Evolutionary conservation across 53 echinoderm and acorn worm genomes (phyloP), one percentile per base, ranked within the genome.

Genomic region (Apostichopus leukothele): DNA sequence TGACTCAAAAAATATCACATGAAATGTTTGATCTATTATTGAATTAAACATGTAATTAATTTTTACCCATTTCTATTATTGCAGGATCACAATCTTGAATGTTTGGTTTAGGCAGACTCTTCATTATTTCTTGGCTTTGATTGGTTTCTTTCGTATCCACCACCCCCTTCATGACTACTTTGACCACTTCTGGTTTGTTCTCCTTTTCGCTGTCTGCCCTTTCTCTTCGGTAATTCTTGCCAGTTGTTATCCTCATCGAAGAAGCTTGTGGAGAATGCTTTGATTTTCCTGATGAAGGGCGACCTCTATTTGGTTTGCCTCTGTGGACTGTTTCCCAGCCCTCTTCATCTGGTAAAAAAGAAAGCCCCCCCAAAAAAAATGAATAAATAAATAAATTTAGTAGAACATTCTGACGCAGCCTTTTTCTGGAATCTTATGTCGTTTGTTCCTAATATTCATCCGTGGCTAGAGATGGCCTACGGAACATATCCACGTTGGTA

Each of bases 291-390:
- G 96, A 96, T 61, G 94, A 93, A 6, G 94, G 94, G 19, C 95
- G 89, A 83, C 94, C 92, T 10, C 95, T 89, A 83, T 89, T 93
- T 53, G 91, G 95, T 67, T 95, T 97, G 90, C 93, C 92, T 60
- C 98, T 92, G 18, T 97, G 98, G 8, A 97, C 98, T 0, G 98
- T 97, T 88, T 95, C 98, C 98, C 98, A 97, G 26, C 98, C 98
- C 81, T 97, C 98, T 76, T 97, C 98, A 93, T 97, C 98, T 87
- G 53, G 18, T n/a, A 9, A 20, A 22, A 81, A 54, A 16, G 7
- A 51, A 53, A 19, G 78, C 63, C 10, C n/a, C n/a, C n/a, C n/a
- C n/a, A 71, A 57, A 57, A 60, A 9, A 7, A 25, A 57, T 9
- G 1, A 57, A 57, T 9, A 57, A 10, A 9, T 10, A 7, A 57